phyloP scores from a whole-genome alignment of 2,113 vertebrate species.

The Callionymus lyra region DNA sequence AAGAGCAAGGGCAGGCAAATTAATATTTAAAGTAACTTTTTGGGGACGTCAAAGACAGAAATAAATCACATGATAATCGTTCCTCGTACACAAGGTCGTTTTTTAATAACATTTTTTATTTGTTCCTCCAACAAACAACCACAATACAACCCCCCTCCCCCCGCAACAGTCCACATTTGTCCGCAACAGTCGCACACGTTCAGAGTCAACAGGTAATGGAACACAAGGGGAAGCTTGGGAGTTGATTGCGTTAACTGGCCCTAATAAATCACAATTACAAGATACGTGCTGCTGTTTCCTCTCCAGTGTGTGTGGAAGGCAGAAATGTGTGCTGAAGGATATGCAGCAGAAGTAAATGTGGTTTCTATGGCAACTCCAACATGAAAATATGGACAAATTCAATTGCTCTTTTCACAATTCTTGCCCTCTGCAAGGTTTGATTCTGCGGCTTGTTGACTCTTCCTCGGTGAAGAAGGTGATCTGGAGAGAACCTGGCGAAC shows the following conservation, averaged over 20 bases:
- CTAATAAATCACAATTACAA: constrained; percentile 50
- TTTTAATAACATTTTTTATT: too few species aligned
- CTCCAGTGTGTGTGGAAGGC: constrained; percentile 3
- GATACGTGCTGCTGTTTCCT: constrained; percentile 18
- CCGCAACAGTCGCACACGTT: too few species aligned
- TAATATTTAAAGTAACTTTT: too few species aligned
- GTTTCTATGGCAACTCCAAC: constrained; percentile 50
- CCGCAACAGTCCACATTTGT: too few species aligned
- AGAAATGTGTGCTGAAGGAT: constrained; percentile 3
- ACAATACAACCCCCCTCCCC: too few species aligned
- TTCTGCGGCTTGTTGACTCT: constrained; percentile 1
- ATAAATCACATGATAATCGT: too few species aligned
- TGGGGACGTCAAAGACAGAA: too few species aligned
- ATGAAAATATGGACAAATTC: constrained; percentile 41
- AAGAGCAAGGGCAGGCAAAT: too few species aligned
- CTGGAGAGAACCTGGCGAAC: neutral
- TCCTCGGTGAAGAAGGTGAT: constrained; percentile 10
- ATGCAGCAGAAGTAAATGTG: constrained; percentile 16
- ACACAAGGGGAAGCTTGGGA: constrained; percentile 3
- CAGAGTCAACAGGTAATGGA: constrained; percentile 2
- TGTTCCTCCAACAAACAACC: too few species aligned
- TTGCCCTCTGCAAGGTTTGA: constrained; percentile 3
- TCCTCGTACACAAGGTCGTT: too few species aligned
- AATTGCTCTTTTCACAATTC: constrained; percentile 30
- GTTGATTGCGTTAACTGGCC: constrained; percentile 43